Evolutionary conservation across 1,140 invertebrate genomes (phyloP).

Genomic region (Lepidotrigona ventralis): DNA sequence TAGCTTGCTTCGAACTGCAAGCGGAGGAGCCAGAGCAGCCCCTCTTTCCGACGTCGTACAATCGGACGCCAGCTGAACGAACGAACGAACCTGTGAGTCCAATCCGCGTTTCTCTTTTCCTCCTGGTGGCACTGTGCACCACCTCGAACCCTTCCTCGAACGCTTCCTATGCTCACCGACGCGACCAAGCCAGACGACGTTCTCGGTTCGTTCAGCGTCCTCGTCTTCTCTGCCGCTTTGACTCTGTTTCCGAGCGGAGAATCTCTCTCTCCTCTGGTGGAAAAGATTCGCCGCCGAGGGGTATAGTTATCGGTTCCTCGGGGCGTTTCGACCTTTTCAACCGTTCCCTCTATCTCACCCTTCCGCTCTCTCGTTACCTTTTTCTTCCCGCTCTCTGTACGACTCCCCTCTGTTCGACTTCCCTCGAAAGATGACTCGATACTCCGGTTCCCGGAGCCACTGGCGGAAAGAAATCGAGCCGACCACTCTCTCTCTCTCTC

Average conservation of each 20-base stretch:
- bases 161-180: not conserved
- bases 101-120: constrained; percentile 31
- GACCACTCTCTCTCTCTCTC: not conserved
- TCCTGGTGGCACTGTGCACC: not conserved
- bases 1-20: not conserved
- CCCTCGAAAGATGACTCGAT: not conserved
- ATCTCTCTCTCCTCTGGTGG: constrained; percentile 50
- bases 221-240: constrained; percentile 43
- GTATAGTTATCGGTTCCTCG: constrained; percentile 60
- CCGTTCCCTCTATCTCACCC: not conserved
- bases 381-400: not conserved
- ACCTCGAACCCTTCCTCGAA: not conserved
- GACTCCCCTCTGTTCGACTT: not conserved
- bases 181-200: no score
- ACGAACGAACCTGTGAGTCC: constrained; percentile 22
- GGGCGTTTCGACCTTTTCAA: constrained; percentile 56
- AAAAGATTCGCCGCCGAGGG: constrained; percentile 54
- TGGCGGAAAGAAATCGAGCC: not conserved
- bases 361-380: not conserved
- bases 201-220: constrained; percentile 4
- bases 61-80: constrained; percentile 19
- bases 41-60: not conserved
- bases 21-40: no score
- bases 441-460: not conserved
- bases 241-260: constrained; percentile 49